Conservation (phyloP, 1,140 invertebrate species). For the Pseudomyrmex dendroicus region DNA sequence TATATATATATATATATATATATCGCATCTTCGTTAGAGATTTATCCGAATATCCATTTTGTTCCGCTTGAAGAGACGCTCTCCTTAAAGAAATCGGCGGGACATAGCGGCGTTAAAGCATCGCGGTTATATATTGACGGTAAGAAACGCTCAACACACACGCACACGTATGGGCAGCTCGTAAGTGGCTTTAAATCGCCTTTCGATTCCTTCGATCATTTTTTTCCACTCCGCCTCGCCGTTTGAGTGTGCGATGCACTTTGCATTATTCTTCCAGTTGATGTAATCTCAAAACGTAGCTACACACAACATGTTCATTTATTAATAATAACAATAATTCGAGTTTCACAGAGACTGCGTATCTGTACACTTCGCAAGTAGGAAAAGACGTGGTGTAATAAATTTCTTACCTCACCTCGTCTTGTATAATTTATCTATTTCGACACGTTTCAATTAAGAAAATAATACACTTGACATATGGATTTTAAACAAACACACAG, state of each 20-base stretch:
- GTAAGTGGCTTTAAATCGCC: slow-evolving; percentile 48
- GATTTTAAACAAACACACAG: background rate
- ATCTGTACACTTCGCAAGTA: too few species aligned
- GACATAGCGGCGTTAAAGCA: background rate
- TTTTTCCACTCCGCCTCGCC: background rate
- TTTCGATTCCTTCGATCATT: slow-evolving; percentile 47
- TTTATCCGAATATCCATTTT: slow-evolving; percentile 41
- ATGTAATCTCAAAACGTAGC: slow-evolving; percentile 8
- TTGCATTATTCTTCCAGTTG: slow-evolving; percentile 26
- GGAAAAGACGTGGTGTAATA: background rate
- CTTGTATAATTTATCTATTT: too few species aligned
- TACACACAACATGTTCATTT: background rate
- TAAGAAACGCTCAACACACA: too few species aligned
- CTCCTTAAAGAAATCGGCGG: slow-evolving; percentile 26
- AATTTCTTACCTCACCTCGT: background rate
- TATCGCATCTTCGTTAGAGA: slow-evolving; percentile 45
- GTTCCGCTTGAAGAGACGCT: background rate
- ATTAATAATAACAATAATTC: slow-evolving; percentile 2
- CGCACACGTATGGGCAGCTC: background rate
- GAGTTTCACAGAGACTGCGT: too few species aligned
- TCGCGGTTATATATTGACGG: slow-evolving; percentile 10
- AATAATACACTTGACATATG: background rate
- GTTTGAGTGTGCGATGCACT: slow-evolving; percentile 19
- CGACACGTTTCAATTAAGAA: background rate
- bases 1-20: slow-evolving; percentile 21